phyloP scores from a whole-genome alignment of 2,113 vertebrate genomes.

The Phaethon lepturus region DNA sequence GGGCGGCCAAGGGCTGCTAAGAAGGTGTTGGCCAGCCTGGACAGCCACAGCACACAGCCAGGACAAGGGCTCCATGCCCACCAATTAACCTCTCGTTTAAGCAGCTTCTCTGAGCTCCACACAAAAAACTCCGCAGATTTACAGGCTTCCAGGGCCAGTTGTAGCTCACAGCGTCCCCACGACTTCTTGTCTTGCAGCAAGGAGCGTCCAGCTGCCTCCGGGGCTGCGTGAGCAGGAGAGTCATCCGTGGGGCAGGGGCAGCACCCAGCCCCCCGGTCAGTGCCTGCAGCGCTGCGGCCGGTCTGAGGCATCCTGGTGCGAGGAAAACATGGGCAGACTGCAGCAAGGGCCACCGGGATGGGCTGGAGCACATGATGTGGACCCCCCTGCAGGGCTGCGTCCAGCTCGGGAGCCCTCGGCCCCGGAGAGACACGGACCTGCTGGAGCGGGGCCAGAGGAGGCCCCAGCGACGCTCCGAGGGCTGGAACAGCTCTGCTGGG shows the following conservation, averaged over 20 bases:
- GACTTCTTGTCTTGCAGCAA: fast-evolving
- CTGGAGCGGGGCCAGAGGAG: not conserved
- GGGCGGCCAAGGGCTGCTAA: not conserved
- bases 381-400: fast-evolving
- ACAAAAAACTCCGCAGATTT: not conserved
- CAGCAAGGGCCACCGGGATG: not conserved
- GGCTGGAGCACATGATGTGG: not conserved
- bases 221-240: not conserved
- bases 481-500: not conserved
- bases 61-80: fast-evolving
- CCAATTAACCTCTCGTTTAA: not conserved
- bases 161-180: not conserved
- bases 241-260: not conserved
- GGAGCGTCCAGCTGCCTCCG: not conserved
- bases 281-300: not conserved
- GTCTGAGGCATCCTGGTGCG: not conserved
- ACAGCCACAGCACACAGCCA: not conserved
- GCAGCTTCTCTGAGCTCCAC: not conserved
- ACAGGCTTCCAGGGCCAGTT: not conserved
- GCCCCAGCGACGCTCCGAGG: fast-evolving
- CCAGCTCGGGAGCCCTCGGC: not conserved
- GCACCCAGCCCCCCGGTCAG: not conserved
- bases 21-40: not conserved
- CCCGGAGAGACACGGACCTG: fast-evolving
- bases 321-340: not conserved